A percentile compares a stretch with the other conserved stretches of the same genome.
Evolutionary conservation across 2,797 vertebrate species (phyloP).

Genomic region (Podargus strigoides): DNA sequence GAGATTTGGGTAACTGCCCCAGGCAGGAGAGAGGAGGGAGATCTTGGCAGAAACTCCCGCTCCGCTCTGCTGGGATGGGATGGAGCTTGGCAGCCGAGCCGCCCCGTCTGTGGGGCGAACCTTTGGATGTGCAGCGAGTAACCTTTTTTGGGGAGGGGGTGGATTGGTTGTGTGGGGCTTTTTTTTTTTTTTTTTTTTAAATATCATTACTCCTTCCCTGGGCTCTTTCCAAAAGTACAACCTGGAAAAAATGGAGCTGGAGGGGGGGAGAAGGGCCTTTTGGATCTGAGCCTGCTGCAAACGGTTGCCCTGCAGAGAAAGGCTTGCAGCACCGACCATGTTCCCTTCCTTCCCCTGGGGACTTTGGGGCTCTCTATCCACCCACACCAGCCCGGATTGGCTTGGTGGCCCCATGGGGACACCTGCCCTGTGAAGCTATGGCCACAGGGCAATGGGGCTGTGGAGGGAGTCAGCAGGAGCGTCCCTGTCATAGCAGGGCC

Average conservation of each 20-base stretch:
- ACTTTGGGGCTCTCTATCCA: background rate
- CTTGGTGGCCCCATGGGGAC: background rate
- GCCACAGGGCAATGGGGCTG: background rate
- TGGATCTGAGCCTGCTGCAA: background rate
- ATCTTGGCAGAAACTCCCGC: conserved; percentile 44
- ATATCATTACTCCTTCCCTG: conserved; percentile 30
- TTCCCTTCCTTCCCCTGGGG: background rate
- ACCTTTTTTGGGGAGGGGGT: conserved; percentile 32
- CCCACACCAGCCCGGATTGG: accelerated
- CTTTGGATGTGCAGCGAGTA: conserved; percentile 14
- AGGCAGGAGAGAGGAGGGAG: conserved; percentile 66
- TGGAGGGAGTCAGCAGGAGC: background rate
- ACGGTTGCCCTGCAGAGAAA: background rate
- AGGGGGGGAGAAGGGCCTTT: background rate
- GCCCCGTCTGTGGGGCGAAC: conserved; percentile 44
- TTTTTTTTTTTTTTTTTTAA: background rate
- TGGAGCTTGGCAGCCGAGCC: conserved; percentile 49
- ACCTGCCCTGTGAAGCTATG: background rate
- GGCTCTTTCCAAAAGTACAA: conserved; percentile 32
- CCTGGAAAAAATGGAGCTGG: background rate
- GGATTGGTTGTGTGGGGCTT: background rate
- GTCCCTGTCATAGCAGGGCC: background rate
- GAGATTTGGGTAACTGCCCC: conserved; percentile 70
- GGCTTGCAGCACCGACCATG: accelerated
- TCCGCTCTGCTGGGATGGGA: background rate